phyloP scores from a whole-genome alignment of 92 coral and sea anemone genomes.

The Palythoa grandiflora region DNA sequence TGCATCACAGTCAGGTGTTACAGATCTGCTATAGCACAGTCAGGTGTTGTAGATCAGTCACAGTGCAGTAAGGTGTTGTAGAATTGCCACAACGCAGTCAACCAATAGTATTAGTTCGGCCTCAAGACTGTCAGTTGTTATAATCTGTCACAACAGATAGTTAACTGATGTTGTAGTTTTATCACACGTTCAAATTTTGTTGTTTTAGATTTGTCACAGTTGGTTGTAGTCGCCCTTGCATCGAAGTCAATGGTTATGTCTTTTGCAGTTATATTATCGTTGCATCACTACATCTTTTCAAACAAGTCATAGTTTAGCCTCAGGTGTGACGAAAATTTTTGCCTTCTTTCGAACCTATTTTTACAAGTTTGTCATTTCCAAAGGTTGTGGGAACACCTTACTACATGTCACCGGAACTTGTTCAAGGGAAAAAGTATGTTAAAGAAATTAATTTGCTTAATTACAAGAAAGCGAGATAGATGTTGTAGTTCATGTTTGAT shows the following conservation, averaged over 20 bases:
- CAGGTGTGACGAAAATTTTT: not conserved
- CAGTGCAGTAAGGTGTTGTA: not conserved
- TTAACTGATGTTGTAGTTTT: too few species aligned
- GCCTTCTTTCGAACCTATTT: not conserved
- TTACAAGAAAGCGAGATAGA: not conserved
- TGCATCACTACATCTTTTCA: not conserved
- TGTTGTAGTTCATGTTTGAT: too few species aligned
- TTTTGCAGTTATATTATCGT: not conserved
- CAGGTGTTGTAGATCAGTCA: not conserved
- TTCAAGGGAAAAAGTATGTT: constrained; percentile 91
- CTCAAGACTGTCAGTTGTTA: too few species aligned
- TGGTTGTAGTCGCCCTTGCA: not conserved
- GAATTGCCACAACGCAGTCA: not conserved
- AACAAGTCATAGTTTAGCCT: not conserved
- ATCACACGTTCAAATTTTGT: too few species aligned
- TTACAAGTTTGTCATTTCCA: not conserved
- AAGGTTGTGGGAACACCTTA: constrained; percentile 99
- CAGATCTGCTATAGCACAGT: not conserved
- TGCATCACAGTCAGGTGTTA: not conserved
- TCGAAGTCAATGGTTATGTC: not conserved
- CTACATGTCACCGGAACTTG: constrained; percentile 97
- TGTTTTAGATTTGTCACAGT: too few species aligned
- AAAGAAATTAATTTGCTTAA: not conserved
- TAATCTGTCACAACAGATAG: too few species aligned
- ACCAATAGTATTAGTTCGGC: too few species aligned